Base-by-base conservation (phyloP, 2,888 invertebrate species). In the Bunonema sp. region DNA sequence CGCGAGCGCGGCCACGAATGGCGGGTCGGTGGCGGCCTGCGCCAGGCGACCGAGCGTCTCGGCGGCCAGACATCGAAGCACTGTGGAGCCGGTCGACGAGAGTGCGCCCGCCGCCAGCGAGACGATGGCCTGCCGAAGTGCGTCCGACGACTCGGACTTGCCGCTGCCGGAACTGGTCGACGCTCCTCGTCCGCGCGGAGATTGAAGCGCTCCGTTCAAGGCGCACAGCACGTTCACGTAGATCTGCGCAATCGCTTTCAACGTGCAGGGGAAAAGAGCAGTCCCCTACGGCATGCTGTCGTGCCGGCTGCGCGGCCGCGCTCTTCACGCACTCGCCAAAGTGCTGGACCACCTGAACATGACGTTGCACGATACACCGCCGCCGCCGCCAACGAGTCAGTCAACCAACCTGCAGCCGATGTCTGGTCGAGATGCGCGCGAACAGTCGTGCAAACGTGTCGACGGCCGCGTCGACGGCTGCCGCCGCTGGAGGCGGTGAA, bases 221-320 rank as follows among this genome's bases (percentile, higher is more conserved):
- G 91, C 88, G 0, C 89, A 86, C 69, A 89, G 86, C 39, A 93
- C 83, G 70, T 97, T 97, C 74, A 89, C 82, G 71, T 91, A 89
- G 16, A 66, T 52, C 59, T 61, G 45, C 8, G 10, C n/a, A 32
- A 10, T 42, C 12, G 10, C 7, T n/a, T 10, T 8, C 28, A 18
- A 33, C 12, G 20, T 10, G 28, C 4, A 29, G 18, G 15, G 8
- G 39, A 20, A 8, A 22, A 37, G 18, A 21, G 18, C 20, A 10
- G 24, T 38, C 8, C 8, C n/a, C 10, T 36, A 52, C 52, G 39
- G 48, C 48, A 16, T 50, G 39, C 16, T 52, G 42, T 16, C 53
- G 31, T 1, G 32, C 19, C 10, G 46, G 35, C 18, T 50, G 49
- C 30, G 54, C 56, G n/a, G 44, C 44, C 33, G 29, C 18, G 43